phyloP scores from a whole-genome alignment of 2,113 vertebrate genomes.

The Capricornis sumatraensis region DNA sequence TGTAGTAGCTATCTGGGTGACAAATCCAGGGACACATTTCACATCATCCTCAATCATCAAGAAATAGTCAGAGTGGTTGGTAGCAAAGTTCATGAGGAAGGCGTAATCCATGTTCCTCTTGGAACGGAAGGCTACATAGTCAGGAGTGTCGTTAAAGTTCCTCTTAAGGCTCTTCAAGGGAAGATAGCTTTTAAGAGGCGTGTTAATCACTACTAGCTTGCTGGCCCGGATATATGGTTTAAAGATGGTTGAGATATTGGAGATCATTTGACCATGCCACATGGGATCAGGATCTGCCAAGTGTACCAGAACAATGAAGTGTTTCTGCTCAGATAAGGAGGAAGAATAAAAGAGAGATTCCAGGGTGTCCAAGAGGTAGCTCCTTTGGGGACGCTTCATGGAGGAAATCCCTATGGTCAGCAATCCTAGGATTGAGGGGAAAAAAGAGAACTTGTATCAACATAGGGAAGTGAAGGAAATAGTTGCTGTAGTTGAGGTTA shows the following conservation, averaged over 20 bases:
- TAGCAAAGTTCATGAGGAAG: slow-evolving; percentile 85
- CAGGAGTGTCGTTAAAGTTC: slow-evolving; percentile 82
- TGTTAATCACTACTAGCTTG: slow-evolving; percentile 84
- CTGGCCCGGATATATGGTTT: slow-evolving; percentile 77
- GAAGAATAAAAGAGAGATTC: slow-evolving; percentile 88
- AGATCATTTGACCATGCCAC: slow-evolving; percentile 75
- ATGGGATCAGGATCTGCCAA: slow-evolving; percentile 78
- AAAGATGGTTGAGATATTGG: slow-evolving; percentile 75
- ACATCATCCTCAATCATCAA: slow-evolving; percentile 90
- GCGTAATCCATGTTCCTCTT: slow-evolving; percentile 91
- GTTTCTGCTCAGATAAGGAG: slow-evolving; percentile 80
- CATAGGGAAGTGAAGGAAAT: not conserved
- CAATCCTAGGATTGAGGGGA: slow-evolving; percentile 77
- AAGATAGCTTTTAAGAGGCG: slow-evolving; percentile 80
- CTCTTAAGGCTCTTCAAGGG: slow-evolving; percentile 83
- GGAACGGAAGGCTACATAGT: slow-evolving; percentile 84
- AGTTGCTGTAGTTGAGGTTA: not conserved
- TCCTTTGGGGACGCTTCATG: slow-evolving; percentile 73
- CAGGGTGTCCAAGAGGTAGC: slow-evolving; percentile 84
- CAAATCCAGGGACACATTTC: slow-evolving; percentile 81
- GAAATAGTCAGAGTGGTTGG: slow-evolving; percentile 86
- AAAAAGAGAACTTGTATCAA: not conserved
- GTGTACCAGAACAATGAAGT: slow-evolving; percentile 89
- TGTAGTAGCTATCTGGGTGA: slow-evolving; percentile 79
- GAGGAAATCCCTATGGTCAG: slow-evolving; percentile 85